phyloP scores from a whole-genome alignment of 2,797 vertebrate species.

The Acipenser ruthenus region DNA sequence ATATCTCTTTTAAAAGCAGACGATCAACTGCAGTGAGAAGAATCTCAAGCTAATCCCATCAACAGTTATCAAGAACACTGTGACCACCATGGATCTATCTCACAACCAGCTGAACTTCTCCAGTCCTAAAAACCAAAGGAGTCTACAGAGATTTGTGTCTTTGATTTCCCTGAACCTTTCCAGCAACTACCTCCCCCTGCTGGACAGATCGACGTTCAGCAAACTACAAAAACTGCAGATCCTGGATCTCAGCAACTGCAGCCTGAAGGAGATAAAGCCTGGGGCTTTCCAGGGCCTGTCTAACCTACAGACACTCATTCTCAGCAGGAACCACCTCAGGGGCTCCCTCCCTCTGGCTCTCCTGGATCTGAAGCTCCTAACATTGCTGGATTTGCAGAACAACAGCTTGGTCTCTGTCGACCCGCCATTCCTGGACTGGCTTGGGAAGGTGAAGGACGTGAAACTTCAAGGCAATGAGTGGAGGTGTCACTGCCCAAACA shows the following conservation, averaged over 20 bases:
- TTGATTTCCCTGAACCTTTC: constrained; percentile 50
- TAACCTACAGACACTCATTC: constrained; percentile 39
- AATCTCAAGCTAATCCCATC: constrained; percentile 38
- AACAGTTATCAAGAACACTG: constrained; percentile 39
- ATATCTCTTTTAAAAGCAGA: constrained; percentile 24
- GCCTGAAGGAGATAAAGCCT: constrained; percentile 31
- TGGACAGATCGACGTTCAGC: constrained; percentile 53
- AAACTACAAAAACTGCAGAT: constrained; percentile 35
- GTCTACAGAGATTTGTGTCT: constrained; percentile 38
- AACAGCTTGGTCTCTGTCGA: constrained; percentile 21
- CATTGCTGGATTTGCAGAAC: constrained; percentile 37
- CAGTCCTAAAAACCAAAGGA: constrained; percentile 42
- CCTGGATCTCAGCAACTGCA: constrained; percentile 53
- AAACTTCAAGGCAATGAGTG: constrained; percentile 28
- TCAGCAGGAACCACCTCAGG: constrained; percentile 43
- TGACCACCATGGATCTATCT: constrained; percentile 49
- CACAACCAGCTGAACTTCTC: constrained; percentile 44
- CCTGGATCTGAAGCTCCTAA: constrained; percentile 27
- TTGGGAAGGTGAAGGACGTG: constrained; percentile 10
- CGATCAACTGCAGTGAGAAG: constrained; percentile 45
- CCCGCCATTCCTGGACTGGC: constrained; percentile 23
- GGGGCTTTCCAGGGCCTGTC: constrained; percentile 37
- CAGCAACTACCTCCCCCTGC: constrained; percentile 51
- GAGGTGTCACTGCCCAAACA: constrained; percentile 14
- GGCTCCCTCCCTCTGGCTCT: constrained; percentile 15